phyloP scores from a whole-genome alignment of 2,888 invertebrate genomes.

The Laspeyria flexula region DNA sequence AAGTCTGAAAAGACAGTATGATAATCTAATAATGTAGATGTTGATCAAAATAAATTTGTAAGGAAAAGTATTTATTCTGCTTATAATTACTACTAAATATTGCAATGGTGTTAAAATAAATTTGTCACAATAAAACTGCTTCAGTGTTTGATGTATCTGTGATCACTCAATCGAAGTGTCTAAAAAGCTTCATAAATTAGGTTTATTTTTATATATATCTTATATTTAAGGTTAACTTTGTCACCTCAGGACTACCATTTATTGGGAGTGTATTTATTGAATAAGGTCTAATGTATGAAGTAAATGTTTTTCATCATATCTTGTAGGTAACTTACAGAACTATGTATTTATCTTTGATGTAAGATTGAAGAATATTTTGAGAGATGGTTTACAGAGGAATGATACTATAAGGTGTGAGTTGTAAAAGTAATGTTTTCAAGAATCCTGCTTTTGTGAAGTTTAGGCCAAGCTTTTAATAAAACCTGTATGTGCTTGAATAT shows the following conservation, averaged over 20 bases:
- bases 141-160: slow-evolving; percentile 44
- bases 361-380: slow-evolving; percentile 67
- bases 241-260: not conserved
- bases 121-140: slow-evolving; percentile 13
- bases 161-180: slow-evolving; percentile 47
- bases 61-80: slow-evolving; percentile 26
- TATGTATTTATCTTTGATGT: slow-evolving; percentile 25
- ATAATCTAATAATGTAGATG: not conserved
- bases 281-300: slow-evolving; percentile 5
- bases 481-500: slow-evolving; percentile 59
- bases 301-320: slow-evolving; percentile 43
- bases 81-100: slow-evolving; percentile 16
- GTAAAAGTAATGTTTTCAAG: slow-evolving; percentile 32
- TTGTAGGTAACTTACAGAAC: slow-evolving; percentile 24
- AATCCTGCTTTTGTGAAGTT: slow-evolving; percentile 66
- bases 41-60: not conserved
- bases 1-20: slow-evolving; percentile 33
- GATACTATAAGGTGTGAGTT: slow-evolving; percentile 33
- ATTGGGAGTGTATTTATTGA: slow-evolving; percentile 5
- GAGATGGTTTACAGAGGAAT: slow-evolving; percentile 62
- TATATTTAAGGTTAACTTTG: slow-evolving; percentile 31
- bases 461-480: slow-evolving; percentile 65
- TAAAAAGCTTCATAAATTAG: slow-evolving; percentile 41
- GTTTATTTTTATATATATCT: slow-evolving; percentile 53
- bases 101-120: not conserved